Conservation (phyloP, 2,113 vertebrate species). For the Struthio camelus region DNA sequence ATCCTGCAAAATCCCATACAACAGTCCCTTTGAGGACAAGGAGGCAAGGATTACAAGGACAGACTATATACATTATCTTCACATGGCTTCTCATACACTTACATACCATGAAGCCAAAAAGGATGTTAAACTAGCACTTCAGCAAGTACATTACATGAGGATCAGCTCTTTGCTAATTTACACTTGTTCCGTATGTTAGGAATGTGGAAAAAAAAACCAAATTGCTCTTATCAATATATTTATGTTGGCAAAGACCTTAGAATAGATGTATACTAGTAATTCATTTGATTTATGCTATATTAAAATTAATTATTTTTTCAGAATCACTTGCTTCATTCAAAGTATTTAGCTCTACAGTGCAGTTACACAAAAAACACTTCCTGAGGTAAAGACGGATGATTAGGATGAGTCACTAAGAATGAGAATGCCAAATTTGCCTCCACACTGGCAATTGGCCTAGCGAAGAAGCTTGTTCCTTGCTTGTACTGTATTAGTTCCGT, state of each 20-base stretch:
- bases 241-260: neutral
- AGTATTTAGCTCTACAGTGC: neutral
- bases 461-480: neutral
- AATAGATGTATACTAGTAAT: neutral
- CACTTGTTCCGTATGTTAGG: neutral
- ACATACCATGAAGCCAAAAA: neutral
- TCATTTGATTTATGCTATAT: neutral
- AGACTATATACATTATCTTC: neutral
- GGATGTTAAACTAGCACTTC: neutral
- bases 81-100: neutral
- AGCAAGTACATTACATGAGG: neutral
- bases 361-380: neutral
- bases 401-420: neutral
- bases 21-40: neutral
- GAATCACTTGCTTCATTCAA: neutral
- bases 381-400: neutral
- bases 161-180: neutral
- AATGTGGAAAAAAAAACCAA: neutral
- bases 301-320: neutral
- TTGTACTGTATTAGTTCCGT: neutral
- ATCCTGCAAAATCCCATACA: neutral
- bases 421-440: neutral
- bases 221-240: neutral
- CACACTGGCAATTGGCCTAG: neutral
- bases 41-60: neutral